Conservation (phyloP, 2,113 vertebrate species). For the Oncorhynchus clarkii region DNA sequence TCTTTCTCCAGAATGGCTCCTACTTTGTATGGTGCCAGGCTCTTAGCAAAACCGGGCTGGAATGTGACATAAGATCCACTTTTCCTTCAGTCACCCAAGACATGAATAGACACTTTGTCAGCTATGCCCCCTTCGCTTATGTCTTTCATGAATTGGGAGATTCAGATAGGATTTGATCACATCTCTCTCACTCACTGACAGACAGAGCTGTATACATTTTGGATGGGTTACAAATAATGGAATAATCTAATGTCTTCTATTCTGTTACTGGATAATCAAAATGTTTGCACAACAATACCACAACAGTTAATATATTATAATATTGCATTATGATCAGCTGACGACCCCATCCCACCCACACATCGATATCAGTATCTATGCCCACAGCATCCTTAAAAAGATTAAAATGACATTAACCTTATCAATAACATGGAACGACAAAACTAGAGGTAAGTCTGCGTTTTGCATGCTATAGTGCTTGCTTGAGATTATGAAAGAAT, state of each 20-base stretch:
- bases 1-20: conserved; percentile 9
- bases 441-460: neutral
- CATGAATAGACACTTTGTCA: conserved; percentile 25
- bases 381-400: neutral
- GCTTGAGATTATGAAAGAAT: neutral
- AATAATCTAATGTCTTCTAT: neutral
- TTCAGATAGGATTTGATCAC: neutral
- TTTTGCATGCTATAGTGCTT: neutral
- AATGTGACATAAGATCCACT: conserved; percentile 19
- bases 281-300: too few species aligned
- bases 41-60: conserved; percentile 8
- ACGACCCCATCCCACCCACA: neutral
- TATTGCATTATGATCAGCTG: neutral
- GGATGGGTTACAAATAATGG: neutral
- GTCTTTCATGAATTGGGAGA: conserved; percentile 3
- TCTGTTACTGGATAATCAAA: too few species aligned
- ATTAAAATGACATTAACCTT: neutral
- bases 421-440: neutral
- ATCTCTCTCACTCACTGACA: neutral
- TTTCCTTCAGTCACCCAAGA: conserved; percentile 12
- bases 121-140: neutral
- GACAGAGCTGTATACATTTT: too few species aligned
- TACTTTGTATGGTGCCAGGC: conserved; percentile 25
- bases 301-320: neutral
- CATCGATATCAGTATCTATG: neutral